Conservation (phyloP, 2,888 invertebrate species). For the Escarpia spicata region DNA sequence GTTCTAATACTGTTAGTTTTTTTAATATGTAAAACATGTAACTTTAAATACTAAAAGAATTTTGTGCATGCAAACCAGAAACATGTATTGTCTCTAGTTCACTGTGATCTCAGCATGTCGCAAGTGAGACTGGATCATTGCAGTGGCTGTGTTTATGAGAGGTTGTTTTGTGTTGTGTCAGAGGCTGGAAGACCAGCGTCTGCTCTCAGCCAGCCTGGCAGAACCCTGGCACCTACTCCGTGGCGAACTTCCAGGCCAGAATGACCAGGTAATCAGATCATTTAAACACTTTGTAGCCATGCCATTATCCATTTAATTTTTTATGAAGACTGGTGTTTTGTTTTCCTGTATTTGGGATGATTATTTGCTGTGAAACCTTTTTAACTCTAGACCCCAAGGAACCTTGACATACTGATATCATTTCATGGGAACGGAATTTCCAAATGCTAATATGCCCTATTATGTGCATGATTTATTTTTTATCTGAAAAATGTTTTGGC, state of each 20-base stretch:
- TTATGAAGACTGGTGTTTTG: neutral
- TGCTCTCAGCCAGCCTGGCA: slow-evolving; percentile 95
- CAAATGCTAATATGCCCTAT: no score
- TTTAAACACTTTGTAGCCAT: no score
- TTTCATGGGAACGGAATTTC: no score
- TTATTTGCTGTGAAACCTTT: no score
- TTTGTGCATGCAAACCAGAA: no score
- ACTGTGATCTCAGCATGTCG: neutral
- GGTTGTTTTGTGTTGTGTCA: slow-evolving; percentile 34
- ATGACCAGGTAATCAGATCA: slow-evolving; percentile 71
- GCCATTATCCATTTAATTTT: neutral
- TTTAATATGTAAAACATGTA: neutral
- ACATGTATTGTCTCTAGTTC: no score
- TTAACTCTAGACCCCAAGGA: no score
- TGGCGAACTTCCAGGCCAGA: slow-evolving; percentile 85
- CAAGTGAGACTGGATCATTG: neutral
- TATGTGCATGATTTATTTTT: no score
- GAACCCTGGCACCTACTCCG: slow-evolving; percentile 89
- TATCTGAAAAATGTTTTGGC: no score
- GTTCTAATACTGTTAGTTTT: neutral
- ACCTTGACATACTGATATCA: no score
- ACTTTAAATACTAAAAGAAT: no score
- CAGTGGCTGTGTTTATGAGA: neutral
- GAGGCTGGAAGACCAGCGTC: slow-evolving; percentile 90
- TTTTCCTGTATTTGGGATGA: no score